Evolutionary conservation across 2,797 vertebrate genomes (phyloP), one percentile per base, ranked within the genome.

Genomic region (Trichosurus vulpecula): DNA sequence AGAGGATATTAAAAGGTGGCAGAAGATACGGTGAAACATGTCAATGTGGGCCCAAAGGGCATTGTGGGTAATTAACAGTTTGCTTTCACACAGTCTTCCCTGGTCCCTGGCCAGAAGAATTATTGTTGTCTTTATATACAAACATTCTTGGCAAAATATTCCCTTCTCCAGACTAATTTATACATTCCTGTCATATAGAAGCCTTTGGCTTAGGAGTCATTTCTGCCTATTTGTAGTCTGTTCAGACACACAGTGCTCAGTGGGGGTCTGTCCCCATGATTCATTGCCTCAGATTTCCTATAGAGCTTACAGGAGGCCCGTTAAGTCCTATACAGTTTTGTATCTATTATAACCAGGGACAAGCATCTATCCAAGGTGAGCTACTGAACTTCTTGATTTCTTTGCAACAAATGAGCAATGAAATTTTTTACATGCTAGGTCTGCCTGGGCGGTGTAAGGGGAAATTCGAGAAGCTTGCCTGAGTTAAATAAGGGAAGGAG

Each of bases 231-330:
- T 98, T 98, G 98, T 98, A 98, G 98, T 98, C 98, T 98, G 98
- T 98, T 98, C 98, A 98, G 98, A 98, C 97, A 98, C 98, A 98
- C 98, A 98, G 98, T 96, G 96, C 98, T 98, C 99, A 98, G 98
- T 98, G 97, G 98, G 99, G 97, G 97, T 97, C 98, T 98, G 96
- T 98, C 98, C 98, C 98, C 98, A 98, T 98, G 98, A 99, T 98
- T 99, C 98, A 98, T 98, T 98, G 98, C 98, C 98, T 98, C 98
- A 94, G 98, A 98, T 98, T 98, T 99, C 98, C 99, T 98, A 98
- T 98, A 96, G 99, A 96, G 98, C 98, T 98, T 98, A 99, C 98
- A 98, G 98, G 98, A 98, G 98, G 98, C 98, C 98, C 98, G 98
- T 98, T 98, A 98, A 98, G 98, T 98, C 98, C 98, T 98, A 98